phyloP scores from a whole-genome alignment of 2,888 invertebrate species.

The Drosophila mayaguana region DNA sequence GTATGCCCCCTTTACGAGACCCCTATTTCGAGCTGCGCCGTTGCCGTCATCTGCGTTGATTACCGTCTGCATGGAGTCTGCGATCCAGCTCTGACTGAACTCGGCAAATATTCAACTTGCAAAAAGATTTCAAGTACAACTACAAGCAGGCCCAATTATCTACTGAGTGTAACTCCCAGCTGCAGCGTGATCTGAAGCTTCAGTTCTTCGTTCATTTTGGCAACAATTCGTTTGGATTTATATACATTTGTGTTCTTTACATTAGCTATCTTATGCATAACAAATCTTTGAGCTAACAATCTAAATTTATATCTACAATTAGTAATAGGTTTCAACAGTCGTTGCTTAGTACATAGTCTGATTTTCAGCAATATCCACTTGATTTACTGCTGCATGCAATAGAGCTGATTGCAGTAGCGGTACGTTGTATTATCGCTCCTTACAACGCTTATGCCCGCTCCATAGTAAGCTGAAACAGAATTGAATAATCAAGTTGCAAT shows the following conservation, averaged over 20 bases:
- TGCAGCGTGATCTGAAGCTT: too few relatives aligned
- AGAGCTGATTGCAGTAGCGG: constrained; percentile 84
- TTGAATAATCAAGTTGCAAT: background rate
- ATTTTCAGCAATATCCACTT: constrained; percentile 1
- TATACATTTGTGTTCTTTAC: constrained; percentile 42
- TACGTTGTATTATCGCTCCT: constrained; percentile 94
- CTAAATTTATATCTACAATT: constrained; percentile 33
- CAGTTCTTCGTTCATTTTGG: constrained; percentile 37
- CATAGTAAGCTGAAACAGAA: constrained; percentile 89
- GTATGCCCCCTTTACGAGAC: background rate
- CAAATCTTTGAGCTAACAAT: constrained; percentile 50
- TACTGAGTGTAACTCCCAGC: background rate
- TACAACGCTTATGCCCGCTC: constrained; percentile 93
- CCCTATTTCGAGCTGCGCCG: constrained; percentile 11
- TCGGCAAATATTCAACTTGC: constrained; percentile 31
- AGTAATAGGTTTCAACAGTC: constrained; percentile 55
- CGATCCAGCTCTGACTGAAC: constrained; percentile 25
- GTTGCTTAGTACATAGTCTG: constrained; percentile 59
- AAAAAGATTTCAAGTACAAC: constrained; percentile 49
- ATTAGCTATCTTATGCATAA: constrained; percentile 27
- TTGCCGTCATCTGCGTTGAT: constrained; percentile 51
- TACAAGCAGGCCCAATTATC: constrained; percentile 65
- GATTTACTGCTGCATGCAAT: constrained; percentile 51
- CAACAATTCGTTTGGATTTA: constrained; percentile 61
- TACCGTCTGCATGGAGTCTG: constrained; percentile 48